phyloP scores from a whole-genome alignment of 1,140 invertebrate species.

The Drosophila quadrilineata region DNA sequence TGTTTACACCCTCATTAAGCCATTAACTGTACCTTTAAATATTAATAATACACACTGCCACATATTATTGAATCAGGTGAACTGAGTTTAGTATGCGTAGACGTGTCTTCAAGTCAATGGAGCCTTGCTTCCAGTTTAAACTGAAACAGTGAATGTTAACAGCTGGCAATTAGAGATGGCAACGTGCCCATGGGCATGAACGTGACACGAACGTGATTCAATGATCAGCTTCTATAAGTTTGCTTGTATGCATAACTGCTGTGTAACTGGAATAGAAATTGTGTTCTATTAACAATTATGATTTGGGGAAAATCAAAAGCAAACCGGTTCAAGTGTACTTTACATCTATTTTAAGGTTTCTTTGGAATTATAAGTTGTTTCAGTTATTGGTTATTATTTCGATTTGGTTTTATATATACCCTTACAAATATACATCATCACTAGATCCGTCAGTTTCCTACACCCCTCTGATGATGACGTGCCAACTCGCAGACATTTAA shows the following conservation, averaged over 20 bases:
- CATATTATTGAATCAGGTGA: slow-evolving; percentile 27
- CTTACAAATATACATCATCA: neutral
- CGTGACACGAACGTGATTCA: too few species aligned
- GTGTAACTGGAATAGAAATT: slow-evolving; percentile 21
- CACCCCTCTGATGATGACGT: too few species aligned
- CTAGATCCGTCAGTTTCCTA: too few species aligned
- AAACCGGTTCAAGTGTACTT: slow-evolving; percentile 76
- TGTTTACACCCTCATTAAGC: slow-evolving; percentile 9
- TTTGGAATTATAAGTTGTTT: too few species aligned
- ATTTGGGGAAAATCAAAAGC: slow-evolving; percentile 39
- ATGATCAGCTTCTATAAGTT: neutral
- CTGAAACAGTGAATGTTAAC: neutral
- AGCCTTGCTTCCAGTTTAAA: neutral
- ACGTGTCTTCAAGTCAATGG: neutral
- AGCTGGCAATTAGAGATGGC: neutral
- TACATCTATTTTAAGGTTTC: slow-evolving; percentile 21
- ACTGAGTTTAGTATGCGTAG: slow-evolving; percentile 19
- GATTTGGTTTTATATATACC: too few species aligned
- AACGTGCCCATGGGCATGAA: too few species aligned
- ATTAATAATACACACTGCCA: slow-evolving; percentile 1
- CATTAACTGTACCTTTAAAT: neutral
- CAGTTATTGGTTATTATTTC: too few species aligned
- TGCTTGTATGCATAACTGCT: neutral
- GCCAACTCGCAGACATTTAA: too few species aligned
- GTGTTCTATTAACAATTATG: slow-evolving; percentile 13